Conservation (phyloP, 2,113 vertebrate species). For the Phrynocephalus versicolor region DNA sequence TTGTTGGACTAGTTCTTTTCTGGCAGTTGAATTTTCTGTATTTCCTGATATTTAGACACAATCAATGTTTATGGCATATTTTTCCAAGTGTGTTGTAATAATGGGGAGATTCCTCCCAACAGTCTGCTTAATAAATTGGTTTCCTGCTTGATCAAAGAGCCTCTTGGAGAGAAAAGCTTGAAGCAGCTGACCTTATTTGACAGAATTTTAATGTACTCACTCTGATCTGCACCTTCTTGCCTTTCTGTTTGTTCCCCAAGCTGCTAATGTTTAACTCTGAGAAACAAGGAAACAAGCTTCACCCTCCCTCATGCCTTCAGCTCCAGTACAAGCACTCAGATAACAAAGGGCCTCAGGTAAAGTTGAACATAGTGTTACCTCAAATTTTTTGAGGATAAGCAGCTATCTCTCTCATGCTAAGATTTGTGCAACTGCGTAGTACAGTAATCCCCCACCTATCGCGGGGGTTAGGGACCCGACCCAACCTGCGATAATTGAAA, state of each 20-base stretch:
- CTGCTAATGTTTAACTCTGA: constrained; percentile 87
- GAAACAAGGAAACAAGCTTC: constrained; percentile 65
- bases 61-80: neutral
- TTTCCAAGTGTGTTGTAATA: neutral
- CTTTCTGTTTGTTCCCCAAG: constrained; percentile 70
- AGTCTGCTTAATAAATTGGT: neutral
- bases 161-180: neutral
- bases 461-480: too few species aligned
- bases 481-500: too few species aligned
- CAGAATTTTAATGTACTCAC: neutral
- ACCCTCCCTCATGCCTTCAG: constrained; percentile 83
- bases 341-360: constrained; percentile 92
- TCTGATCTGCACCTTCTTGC: neutral
- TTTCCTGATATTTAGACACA: neutral
- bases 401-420: neutral
- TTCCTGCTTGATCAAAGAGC: neutral
- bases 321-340: constrained; percentile 93
- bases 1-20: neutral
- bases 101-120: neutral
- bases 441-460: too few species aligned
- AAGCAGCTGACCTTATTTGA: neutral
- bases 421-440: neutral
- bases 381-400: neutral
- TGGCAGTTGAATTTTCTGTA: neutral
- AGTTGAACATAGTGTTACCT: neutral